Conservation (phyloP, 2,888 invertebrate species). For the Apamea anceps region DNA sequence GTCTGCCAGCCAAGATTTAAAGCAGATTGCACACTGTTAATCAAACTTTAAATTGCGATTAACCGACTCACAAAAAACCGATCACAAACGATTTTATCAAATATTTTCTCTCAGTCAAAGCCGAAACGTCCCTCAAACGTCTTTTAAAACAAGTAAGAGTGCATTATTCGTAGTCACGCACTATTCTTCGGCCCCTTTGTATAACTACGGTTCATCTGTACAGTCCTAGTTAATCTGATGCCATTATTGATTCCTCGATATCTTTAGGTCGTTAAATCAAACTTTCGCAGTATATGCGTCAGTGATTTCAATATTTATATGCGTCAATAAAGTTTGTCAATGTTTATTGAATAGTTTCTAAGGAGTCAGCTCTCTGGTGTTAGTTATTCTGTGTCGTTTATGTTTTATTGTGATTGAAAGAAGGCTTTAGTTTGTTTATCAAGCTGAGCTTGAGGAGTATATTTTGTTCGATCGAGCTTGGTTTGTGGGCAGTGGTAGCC, state of each 20-base stretch:
- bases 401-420: slow-evolving; percentile 20
- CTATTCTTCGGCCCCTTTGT: slow-evolving; percentile 78
- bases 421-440: slow-evolving; percentile 30
- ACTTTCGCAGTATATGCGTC: slow-evolving; percentile 48
- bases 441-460: background rate
- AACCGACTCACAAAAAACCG: slow-evolving; percentile 14
- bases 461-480: background rate
- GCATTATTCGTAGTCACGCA: slow-evolving; percentile 85
- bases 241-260: slow-evolving; percentile 78
- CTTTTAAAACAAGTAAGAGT: slow-evolving; percentile 62
- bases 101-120: slow-evolving; percentile 16
- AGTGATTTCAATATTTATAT: slow-evolving; percentile 59
- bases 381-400: slow-evolving; percentile 48
- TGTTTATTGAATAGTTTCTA: slow-evolving; percentile 61
- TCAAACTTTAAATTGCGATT: slow-evolving; percentile 17
- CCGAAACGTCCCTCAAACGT: slow-evolving; percentile 61
- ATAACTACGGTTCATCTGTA: slow-evolving; percentile 79
- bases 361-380: slow-evolving; percentile 23
- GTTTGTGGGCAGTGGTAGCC: background rate
- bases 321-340: slow-evolving; percentile 47
- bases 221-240: slow-evolving; percentile 82
- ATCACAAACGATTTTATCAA: slow-evolving; percentile 9
- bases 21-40: background rate
- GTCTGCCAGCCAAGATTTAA: background rate
- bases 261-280: slow-evolving; percentile 68